These are phyloP conservation scores for Dendrophyllia cribrosa DNA, from an alignment of 64 coral and sea anemone species.

Conservation along the genomic window DNA sequence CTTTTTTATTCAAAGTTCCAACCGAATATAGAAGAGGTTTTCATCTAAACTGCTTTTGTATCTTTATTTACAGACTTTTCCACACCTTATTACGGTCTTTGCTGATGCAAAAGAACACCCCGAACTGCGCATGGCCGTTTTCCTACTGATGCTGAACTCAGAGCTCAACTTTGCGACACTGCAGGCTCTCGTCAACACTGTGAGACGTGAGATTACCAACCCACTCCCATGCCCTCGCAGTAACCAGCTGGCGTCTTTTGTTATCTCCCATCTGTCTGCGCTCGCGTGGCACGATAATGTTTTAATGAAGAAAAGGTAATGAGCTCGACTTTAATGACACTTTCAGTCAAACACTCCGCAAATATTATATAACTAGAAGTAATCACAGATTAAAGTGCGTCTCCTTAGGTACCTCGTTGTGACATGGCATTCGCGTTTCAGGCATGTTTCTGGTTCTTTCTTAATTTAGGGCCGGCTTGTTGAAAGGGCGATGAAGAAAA, in stretches of 20 bases:
- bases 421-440: too few relatives aligned
- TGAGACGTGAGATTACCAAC: slow-evolving; percentile 62
- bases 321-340: not conserved
- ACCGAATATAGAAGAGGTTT: too few relatives aligned
- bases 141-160: slow-evolving; percentile 59
- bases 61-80: not conserved
- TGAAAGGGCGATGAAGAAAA: too few relatives aligned
- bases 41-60: not conserved
- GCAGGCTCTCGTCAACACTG: slow-evolving; percentile 58
- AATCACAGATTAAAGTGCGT: too few relatives aligned
- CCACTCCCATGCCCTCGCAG: slow-evolving; percentile 13
- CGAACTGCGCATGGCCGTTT: slow-evolving; percentile 86
- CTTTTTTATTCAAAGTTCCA: too few relatives aligned
- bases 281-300: slow-evolving; percentile 64
- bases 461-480: too few relatives aligned
- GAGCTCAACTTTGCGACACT: slow-evolving; percentile 63
- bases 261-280: slow-evolving; percentile 56
- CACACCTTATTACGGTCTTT: slow-evolving; percentile 4
- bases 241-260: slow-evolving; percentile 86
- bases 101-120: slow-evolving; percentile 55
- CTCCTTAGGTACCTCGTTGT: too few relatives aligned
- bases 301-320: slow-evolving; percentile 69
- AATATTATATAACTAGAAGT: too few relatives aligned
- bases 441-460: too few relatives aligned
- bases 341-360: too few relatives aligned